Conservation (phyloP, 2,888 invertebrate species). For the Heliconius ethilla region DNA sequence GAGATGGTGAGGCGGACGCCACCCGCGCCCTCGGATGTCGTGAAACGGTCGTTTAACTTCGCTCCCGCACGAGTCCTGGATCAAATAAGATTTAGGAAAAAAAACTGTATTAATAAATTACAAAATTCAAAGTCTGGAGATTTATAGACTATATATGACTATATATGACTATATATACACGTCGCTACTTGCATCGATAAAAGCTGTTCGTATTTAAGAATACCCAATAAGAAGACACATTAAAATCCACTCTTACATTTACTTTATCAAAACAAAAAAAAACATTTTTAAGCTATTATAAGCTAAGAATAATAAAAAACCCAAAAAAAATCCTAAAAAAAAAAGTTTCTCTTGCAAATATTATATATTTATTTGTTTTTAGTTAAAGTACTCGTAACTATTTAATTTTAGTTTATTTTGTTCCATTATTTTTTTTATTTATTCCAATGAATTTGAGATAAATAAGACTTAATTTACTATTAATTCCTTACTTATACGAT, state of each 20-base stretch:
- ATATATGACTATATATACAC: too few species aligned
- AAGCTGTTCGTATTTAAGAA: background rate
- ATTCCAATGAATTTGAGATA: background rate
- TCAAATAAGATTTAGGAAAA: background rate
- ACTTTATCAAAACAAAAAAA: background rate
- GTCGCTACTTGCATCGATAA: background rate
- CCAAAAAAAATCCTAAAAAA: too few species aligned
- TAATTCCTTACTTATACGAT: background rate
- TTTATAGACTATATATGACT: background rate
- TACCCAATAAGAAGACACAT: background rate
- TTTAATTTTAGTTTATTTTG: background rate
- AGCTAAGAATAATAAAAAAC: too few species aligned
- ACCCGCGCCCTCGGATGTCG: slow-evolving; percentile 82
- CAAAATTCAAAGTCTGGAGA: background rate
- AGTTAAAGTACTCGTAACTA: background rate
- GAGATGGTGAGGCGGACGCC: slow-evolving; percentile 89
- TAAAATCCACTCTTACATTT: background rate
- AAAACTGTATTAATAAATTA: background rate
- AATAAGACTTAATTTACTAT: background rate
- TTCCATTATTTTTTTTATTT: background rate
- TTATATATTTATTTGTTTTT: too few species aligned
- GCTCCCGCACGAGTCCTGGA: slow-evolving; percentile 80
- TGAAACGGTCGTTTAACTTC: slow-evolving; percentile 86
- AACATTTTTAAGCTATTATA: background rate
- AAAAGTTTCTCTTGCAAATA: too few species aligned